Evolutionary conservation across 1,140 invertebrate species (phyloP).

Genomic region (Oreohelix idahoensis): DNA sequence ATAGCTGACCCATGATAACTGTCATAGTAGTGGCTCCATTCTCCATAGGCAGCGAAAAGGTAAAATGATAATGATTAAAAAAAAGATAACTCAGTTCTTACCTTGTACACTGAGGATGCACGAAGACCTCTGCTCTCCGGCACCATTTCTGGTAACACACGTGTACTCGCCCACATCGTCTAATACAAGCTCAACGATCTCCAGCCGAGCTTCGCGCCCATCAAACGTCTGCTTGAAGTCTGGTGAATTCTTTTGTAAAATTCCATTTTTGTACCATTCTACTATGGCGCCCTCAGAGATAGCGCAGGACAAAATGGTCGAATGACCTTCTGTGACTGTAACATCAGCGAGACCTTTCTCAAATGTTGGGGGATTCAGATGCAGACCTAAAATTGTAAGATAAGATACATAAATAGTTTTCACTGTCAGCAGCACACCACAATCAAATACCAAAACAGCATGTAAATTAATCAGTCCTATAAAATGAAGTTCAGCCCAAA

Average conservation of each 20-base stretch:
- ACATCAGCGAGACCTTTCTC: constrained; percentile 48
- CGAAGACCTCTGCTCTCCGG: constrained; percentile 53
- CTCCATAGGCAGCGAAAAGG: too few species aligned
- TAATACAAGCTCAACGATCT: constrained; percentile 61
- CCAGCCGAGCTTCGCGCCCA: constrained; percentile 54
- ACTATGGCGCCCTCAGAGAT: constrained; percentile 51
- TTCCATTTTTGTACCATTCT: constrained; percentile 62
- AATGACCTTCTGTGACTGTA: constrained; percentile 56
- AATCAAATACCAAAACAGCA: too few species aligned
- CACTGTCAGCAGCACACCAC: too few species aligned
- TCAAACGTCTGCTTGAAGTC: constrained; percentile 67
- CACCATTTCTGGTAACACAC: constrained; percentile 57
- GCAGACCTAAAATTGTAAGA: constrained; percentile 47
- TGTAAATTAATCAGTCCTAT: too few species aligned
- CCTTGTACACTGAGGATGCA: constrained; percentile 58
- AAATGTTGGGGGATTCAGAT: constrained; percentile 47
- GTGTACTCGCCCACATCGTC: constrained; percentile 62
- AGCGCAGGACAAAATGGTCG: constrained; percentile 50
- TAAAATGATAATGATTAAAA: too few species aligned
- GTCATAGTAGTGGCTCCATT: too few species aligned
- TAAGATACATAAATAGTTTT: too few species aligned
- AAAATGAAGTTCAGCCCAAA: too few species aligned
- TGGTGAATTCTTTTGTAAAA: constrained; percentile 52
- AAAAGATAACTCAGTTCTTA: constrained; percentile 27
- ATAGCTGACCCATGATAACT: too few species aligned